Percentiles rank a stretch among this genome's conserved stretches.
phyloP scores from a whole-genome alignment of 2,888 invertebrate genomes.

The Cantharis rustica region DNA sequence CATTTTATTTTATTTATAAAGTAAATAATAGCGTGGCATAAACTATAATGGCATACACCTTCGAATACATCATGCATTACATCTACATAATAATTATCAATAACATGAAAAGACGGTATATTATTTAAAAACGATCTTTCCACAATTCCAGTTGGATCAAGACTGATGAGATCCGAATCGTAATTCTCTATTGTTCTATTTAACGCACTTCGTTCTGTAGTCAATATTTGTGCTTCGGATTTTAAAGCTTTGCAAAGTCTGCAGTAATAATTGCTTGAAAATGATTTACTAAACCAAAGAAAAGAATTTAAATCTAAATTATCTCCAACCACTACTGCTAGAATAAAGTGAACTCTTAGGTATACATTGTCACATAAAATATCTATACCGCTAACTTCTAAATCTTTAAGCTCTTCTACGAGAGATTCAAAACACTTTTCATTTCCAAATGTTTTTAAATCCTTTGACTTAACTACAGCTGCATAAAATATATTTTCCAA shows the following conservation, averaged over 20 bases:
- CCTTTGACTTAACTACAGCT: conserved; percentile 29
- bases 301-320: conserved; percentile 5
- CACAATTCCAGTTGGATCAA: too few relatives aligned
- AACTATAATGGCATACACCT: too few relatives aligned
- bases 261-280: neutral
- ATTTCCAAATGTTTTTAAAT: conserved; percentile 3
- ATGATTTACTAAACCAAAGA: conserved; percentile 1
- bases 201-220: conserved; percentile 5
- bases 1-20: too few relatives aligned
- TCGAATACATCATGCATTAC: too few relatives aligned
- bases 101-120: too few relatives aligned
- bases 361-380: neutral
- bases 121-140: too few relatives aligned
- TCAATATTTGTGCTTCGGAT: neutral
- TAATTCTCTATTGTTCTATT: too few relatives aligned
- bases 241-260: neutral
- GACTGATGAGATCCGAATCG: too few relatives aligned
- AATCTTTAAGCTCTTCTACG: neutral
- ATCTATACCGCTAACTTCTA: conserved; percentile 2
- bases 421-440: neutral
- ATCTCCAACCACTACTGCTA: neutral
- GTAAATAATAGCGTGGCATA: too few relatives aligned
- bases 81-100: too few relatives aligned
- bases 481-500: conserved; percentile 9
- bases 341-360: neutral